Base-by-base conservation (phyloP, 2,113 vertebrate genomes). In the Nannospalax galili region DNA sequence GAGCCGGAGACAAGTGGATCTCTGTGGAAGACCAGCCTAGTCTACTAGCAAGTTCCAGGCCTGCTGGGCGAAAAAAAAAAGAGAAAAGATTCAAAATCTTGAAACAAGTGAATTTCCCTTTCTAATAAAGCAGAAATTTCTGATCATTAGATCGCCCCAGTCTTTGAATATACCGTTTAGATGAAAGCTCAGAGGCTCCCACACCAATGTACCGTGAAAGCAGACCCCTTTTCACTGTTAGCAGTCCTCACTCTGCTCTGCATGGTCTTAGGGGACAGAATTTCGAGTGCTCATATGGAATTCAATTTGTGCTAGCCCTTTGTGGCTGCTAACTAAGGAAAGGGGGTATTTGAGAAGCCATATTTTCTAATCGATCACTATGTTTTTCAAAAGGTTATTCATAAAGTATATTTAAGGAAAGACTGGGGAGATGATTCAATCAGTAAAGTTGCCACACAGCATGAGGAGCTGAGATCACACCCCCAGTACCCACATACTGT, bases 301-400 rank as follows among this genome's bases (percentile, higher is more conserved):
- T 84, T 45, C 17, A 32, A 1, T 48, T 56, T 48, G 78, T 48
- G 17, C 4, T 45, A 11, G 24, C 77, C 64, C 20, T 17, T 45
- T 74, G 45, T n/a, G 56, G 28, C 40, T 69, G 8, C 42, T 90
- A 20, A 58, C 35, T 64, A 20, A 78, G 77, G 52, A 87, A 80
- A 30, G 15, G 12, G 4, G 5, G 5, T 70, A 52, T 84, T 91
- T 22, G 2, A 81, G 64, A 90, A 84, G 26, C 35, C 42, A 1
- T 86, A 35, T 85, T 88, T 90, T 75, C 37, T 69, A 40, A 32
- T 62, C 67, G 75, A 67, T 42, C 22, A 28, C 86, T 89, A 78
- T 86, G 42, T 22, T 73, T 82, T 94, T 82, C 35, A 81, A 37
- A 89, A 69, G 84, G 65, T 96, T 58, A 62, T 22, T 62, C 15